Evolutionary conservation across 2,113 vertebrate genomes (phyloP), one percentile per base, ranked within the genome.

Genomic region (Engraulis encrasicolus): DNA sequence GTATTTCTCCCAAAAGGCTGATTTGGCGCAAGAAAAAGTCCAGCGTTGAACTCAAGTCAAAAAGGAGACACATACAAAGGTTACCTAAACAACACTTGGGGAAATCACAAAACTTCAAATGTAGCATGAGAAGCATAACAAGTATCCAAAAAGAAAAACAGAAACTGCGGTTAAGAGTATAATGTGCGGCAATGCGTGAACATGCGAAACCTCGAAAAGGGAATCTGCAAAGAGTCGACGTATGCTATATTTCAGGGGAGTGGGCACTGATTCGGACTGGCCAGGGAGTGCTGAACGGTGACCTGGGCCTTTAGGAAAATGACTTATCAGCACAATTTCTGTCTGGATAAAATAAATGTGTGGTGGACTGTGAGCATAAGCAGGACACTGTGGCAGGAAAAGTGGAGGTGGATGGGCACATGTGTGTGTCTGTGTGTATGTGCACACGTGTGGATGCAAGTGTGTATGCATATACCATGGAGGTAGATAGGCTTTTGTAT

Each of bases 361-460:
- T 82, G 45, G 85, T 85, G 66, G 78, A 78, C 77, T 85, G 78
- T 82, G 84, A 84, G 89, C 87, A 85, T 84, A 79, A 87, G 89
- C 91, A 90, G 85, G 89, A 54, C 40, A 74, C 83, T 49, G 81
- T 81, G 81, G 85, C 86, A 91, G 90, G 87, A 93, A 92, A 86
- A 79, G n/a, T 45, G 50, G 78, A 80, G 86, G 86, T 87, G 82
- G 61, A 88, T 14, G 58, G 58, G 58, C 78, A 81, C 83, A 83
- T 81, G 87, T 86, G 85, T 88, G 87, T 87, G 82, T 89, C 83
- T 91, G 89, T 92, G 90, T 88, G 90, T 58, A 84, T 84, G 86
- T 79, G 86, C 85, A 85, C 87, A 86, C 88, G 83, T 89, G 85
- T n/a, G n/a, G n/a, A n/a, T n/a, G n/a, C n/a, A n/a, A n/a, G n/a